Percentiles rank a stretch among this genome's conserved stretches.
phyloP scores from a whole-genome alignment of 1,140 invertebrate species.

The Aphidius gifuensis region DNA sequence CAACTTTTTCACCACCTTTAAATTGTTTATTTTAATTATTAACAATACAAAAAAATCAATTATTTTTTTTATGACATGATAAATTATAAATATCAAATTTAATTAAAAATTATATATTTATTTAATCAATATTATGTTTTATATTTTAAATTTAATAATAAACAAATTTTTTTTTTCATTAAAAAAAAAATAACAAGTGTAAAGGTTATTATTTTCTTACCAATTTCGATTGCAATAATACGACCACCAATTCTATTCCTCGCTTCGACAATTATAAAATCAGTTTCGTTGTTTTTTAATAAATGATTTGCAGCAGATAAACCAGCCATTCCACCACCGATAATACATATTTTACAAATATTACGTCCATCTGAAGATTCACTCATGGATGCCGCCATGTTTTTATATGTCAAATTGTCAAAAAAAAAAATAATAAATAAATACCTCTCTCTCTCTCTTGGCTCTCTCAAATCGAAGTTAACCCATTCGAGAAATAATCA shows the following conservation, averaged over 20 bases:
- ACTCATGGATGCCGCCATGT: constrained; percentile 50
- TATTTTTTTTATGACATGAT: too few relatives aligned
- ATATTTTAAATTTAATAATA: neutral
- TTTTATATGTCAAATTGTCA: constrained; percentile 27
- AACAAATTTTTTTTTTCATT: neutral
- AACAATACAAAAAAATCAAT: too few relatives aligned
- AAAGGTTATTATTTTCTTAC: constrained; percentile 56
- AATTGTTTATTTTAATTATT: neutral
- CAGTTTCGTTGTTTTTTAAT: constrained; percentile 72
- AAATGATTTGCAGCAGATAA: constrained; percentile 81
- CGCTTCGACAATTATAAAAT: constrained; percentile 80
- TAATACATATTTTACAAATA: constrained; percentile 72
- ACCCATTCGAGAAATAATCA: too few relatives aligned
- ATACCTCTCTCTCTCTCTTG: neutral
- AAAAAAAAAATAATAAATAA: constrained; percentile 9
- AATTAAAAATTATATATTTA: neutral
- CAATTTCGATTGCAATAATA: constrained; percentile 72
- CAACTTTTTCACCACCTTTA: constrained; percentile 62
- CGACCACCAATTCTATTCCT: constrained; percentile 76
- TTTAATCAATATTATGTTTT: neutral
- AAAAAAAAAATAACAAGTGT: constrained; percentile 1
- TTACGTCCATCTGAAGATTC: constrained; percentile 43
- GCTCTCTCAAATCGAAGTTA: neutral
- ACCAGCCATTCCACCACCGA: constrained; percentile 84
- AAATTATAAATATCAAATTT: too few relatives aligned